These are phyloP conservation scores for Actenoides lindsayi DNA, from an alignment of 2,113 vertebrate species.

Conservation along the genomic window DNA sequence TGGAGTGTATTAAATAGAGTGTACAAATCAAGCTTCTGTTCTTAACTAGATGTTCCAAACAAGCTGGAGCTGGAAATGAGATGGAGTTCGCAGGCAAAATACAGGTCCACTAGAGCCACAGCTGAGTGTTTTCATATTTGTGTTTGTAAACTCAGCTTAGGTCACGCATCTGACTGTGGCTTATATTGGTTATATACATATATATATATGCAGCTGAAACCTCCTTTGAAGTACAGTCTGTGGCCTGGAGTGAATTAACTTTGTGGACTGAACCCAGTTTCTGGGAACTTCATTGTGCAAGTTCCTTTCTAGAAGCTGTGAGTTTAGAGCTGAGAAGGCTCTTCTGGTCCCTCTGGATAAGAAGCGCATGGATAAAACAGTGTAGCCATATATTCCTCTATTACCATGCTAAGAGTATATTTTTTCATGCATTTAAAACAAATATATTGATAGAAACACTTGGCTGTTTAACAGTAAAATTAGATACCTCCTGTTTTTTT, in stretches of 20 bases:
- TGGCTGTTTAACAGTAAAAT: not conserved
- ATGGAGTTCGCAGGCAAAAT: not conserved
- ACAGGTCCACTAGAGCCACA: not conserved
- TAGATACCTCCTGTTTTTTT: not conserved
- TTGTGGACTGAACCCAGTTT: not conserved
- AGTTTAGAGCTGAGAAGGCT: not conserved
- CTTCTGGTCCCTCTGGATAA: not conserved
- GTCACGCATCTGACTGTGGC: not conserved
- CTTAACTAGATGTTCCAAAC: not conserved
- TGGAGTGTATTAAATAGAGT: not conserved
- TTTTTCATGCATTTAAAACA: not conserved
- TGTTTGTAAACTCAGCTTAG: not conserved
- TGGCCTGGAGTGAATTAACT: not conserved
- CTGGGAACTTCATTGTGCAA: not conserved
- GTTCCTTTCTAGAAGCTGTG: not conserved
- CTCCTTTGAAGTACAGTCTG: not conserved
- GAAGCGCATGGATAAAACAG: not conserved
- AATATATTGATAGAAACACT: fast-evolving
- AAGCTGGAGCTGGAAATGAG: not conserved
- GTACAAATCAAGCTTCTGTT: not conserved
- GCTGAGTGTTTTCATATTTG: not conserved
- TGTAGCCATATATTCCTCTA: not conserved
- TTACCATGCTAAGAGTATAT: not conserved
- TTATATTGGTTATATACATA: not conserved
- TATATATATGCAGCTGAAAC: not conserved